Conservation (phyloP, 2,113 vertebrate species). For the Pycnonotus jocosus region DNA sequence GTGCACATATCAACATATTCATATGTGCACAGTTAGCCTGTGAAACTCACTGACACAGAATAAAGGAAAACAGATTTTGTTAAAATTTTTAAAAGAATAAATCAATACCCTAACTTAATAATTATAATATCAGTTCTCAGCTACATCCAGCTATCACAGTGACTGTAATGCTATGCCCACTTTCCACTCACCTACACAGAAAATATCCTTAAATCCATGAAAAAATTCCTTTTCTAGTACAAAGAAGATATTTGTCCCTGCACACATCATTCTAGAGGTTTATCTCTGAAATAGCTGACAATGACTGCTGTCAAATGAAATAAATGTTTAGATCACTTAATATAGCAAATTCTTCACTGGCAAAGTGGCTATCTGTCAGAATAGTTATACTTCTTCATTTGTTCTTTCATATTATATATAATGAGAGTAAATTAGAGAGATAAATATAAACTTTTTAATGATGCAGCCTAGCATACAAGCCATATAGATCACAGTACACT, state of each 20-base stretch:
- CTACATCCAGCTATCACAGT: not conserved
- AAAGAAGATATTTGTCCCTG: not conserved
- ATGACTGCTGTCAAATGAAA: not conserved
- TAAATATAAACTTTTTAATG: not conserved
- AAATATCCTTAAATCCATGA: not conserved
- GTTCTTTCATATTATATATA: not conserved
- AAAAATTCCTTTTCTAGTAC: not conserved
- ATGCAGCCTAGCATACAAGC: not conserved
- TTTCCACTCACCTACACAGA: not conserved
- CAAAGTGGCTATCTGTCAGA: not conserved
- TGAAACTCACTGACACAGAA: not conserved
- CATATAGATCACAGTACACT: not conserved
- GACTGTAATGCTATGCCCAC: rapidly evolving
- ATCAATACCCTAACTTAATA: not conserved
- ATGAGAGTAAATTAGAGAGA: not conserved
- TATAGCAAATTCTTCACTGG: not conserved
- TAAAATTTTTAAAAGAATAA: not conserved
- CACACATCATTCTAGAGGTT: not conserved
- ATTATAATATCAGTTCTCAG: not conserved
- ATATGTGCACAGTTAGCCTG: not conserved
- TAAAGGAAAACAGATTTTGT: not conserved
- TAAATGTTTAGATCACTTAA: not conserved
- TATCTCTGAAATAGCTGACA: not conserved
- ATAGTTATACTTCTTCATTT: not conserved
- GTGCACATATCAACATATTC: not conserved